Evolutionary conservation across 2,797 vertebrate genomes (phyloP).

Genomic region (Menidia menidia): DNA sequence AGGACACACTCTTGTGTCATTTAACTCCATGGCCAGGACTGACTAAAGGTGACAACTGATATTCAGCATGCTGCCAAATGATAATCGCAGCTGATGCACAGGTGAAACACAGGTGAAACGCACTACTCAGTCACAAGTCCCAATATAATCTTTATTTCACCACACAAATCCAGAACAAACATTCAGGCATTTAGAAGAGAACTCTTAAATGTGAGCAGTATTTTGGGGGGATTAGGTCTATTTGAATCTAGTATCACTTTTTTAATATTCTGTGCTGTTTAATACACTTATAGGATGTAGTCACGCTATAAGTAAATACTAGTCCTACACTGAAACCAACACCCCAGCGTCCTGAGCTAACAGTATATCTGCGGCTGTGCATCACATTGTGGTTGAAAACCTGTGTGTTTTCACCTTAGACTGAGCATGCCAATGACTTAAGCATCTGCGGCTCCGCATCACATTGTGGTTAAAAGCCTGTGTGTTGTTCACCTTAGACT

Average conservation of each 20-base stretch:
- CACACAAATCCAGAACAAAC: neutral
- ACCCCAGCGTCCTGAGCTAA: constrained; percentile 35
- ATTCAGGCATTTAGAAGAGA: neutral
- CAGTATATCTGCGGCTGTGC: neutral
- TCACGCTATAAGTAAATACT: constrained; percentile 28
- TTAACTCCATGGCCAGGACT: constrained; percentile 54
- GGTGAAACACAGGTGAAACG: constrained; percentile 3
- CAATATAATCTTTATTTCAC: neutral
- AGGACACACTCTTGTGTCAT: constrained; percentile 63
- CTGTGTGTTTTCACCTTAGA: constrained; percentile 10
- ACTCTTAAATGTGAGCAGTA: neutral
- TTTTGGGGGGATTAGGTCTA: neutral
- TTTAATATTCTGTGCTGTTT: neutral
- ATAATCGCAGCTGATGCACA: constrained; percentile 71
- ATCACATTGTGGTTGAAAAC: constrained; percentile 4
- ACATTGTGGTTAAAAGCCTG: too few relatives aligned
- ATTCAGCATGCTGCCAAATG: constrained; percentile 49
- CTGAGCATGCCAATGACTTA: constrained; percentile 15
- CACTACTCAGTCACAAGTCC: neutral
- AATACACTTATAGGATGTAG: neutral
- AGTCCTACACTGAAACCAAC: constrained; percentile 32
- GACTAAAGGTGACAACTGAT: constrained; percentile 78
- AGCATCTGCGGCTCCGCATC: neutral
- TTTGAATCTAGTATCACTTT: neutral
- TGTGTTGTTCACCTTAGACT: too few relatives aligned